phyloP scores from a whole-genome alignment of 1,140 invertebrate genomes.

The Pachypsylla venusta region DNA sequence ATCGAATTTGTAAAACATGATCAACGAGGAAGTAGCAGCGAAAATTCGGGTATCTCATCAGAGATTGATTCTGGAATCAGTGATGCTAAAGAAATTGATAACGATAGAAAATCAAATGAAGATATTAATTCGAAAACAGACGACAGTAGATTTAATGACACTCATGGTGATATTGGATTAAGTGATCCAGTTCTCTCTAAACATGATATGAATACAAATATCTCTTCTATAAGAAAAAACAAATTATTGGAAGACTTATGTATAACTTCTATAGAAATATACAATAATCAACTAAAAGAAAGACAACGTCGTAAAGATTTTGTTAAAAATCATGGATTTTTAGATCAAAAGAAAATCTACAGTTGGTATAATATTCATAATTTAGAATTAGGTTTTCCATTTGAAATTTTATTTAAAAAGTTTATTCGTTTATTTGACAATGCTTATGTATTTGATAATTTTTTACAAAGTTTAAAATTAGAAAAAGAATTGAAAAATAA shows the following conservation, averaged over 20 bases:
- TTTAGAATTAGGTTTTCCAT: neutral
- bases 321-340: neutral
- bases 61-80: neutral
- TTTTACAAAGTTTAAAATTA: neutral
- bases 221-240: neutral
- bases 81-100: neutral
- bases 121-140: no score
- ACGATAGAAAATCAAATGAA: no score
- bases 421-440: neutral
- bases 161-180: no score
- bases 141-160: no score
- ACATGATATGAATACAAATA: neutral
- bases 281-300: neutral
- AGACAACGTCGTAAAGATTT: neutral
- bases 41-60: neutral
- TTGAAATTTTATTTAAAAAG: neutral
- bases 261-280: neutral
- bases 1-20: no score
- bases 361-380: conserved; percentile 1
- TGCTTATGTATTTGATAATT: neutral
- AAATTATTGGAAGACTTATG: neutral
- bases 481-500: neutral
- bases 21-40: no score
- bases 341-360: conserved; percentile 4
- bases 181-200: neutral